Evolutionary conservation across 2,888 invertebrate genomes (phyloP).

Genomic region (Orthosia gracilis): DNA sequence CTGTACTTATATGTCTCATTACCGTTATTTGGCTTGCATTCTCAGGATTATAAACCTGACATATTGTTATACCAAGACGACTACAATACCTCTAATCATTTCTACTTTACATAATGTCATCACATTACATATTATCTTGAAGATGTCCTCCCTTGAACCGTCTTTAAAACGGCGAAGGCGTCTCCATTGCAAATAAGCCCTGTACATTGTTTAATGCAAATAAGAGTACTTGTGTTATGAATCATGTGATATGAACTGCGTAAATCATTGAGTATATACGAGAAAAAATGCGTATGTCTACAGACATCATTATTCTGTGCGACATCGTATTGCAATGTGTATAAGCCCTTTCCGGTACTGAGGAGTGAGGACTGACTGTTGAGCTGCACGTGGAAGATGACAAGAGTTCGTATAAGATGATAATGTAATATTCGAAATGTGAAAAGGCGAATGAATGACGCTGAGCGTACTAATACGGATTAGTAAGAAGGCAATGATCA

Average conservation of each 20-base stretch:
- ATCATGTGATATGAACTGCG: slow-evolving; percentile 57
- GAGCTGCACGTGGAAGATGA: slow-evolving; percentile 12
- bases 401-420: slow-evolving; percentile 15
- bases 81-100: slow-evolving; percentile 7
- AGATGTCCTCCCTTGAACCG: slow-evolving; percentile 61
- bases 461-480: not conserved
- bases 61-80: slow-evolving; percentile 4
- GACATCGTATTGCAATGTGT: slow-evolving; percentile 32
- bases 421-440: not conserved
- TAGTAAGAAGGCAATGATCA: too few relatives aligned
- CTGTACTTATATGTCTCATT: too few relatives aligned
- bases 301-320: slow-evolving; percentile 48
- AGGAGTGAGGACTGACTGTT: not conserved
- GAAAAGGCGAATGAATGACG: not conserved
- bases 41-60: not conserved
- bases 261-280: slow-evolving; percentile 51
- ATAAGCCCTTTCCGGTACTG: slow-evolving; percentile 54
- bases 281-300: slow-evolving; percentile 27
- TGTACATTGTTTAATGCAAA: slow-evolving; percentile 57
- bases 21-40: too few relatives aligned
- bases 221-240: slow-evolving; percentile 36
- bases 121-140: slow-evolving; percentile 2
- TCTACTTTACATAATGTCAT: slow-evolving; percentile 22
- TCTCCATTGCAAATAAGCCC: slow-evolving; percentile 22
- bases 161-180: not conserved